Conservation (phyloP, 1,140 invertebrate genomes). For the Himalopsyche phryganea region DNA sequence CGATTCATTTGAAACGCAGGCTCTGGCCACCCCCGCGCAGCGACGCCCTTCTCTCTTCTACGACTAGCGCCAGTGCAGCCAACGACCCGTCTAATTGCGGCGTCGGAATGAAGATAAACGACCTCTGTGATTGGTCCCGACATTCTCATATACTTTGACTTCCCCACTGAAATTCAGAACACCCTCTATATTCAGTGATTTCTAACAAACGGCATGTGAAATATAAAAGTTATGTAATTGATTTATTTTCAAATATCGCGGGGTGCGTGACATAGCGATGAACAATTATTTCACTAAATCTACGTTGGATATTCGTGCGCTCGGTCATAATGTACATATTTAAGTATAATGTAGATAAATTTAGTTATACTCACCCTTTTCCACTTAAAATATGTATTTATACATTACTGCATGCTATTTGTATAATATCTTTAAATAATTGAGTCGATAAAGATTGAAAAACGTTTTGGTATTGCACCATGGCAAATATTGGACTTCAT, state of each 20-base stretch:
- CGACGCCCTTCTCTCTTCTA: not conserved
- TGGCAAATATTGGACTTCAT: too few species aligned
- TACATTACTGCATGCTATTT: too few species aligned
- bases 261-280: slow-evolving; percentile 34
- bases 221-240: slow-evolving; percentile 28
- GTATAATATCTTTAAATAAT: too few species aligned
- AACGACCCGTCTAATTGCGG: slow-evolving; percentile 64
- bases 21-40: not conserved
- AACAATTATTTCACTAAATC: too few species aligned
- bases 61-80: slow-evolving; percentile 41
- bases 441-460: too few species aligned
- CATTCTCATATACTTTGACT: slow-evolving; percentile 35
- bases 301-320: too few species aligned
- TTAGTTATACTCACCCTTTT: too few species aligned
- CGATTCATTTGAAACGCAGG: slow-evolving; percentile 18
- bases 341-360: too few species aligned
- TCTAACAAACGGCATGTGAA: slow-evolving; percentile 37
- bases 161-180: slow-evolving; percentile 26
- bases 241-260: too few species aligned
- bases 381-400: too few species aligned
- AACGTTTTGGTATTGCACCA: too few species aligned
- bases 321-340: too few species aligned
- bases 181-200: slow-evolving; percentile 29
- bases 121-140: slow-evolving; percentile 51
- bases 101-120: slow-evolving; percentile 60